Evolutionary conservation across 2,888 invertebrate species (phyloP).

Genomic region (Macaria notata): DNA sequence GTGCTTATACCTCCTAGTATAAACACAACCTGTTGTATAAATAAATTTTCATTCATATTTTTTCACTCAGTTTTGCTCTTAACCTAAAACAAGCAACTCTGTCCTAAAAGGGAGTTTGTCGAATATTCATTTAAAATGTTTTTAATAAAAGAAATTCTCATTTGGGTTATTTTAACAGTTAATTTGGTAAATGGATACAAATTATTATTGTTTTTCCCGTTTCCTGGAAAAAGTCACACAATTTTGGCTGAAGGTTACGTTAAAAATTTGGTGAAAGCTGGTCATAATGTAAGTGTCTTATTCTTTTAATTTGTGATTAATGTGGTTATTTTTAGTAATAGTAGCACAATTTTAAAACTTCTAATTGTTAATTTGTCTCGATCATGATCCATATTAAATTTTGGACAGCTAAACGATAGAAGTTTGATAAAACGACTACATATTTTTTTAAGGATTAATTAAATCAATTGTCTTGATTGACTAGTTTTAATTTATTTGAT

Average conservation of each 20-base stretch:
- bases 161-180: conserved; percentile 7
- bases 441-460: too few species aligned
- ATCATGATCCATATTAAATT: too few species aligned
- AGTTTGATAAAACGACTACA: too few species aligned
- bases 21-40: too few species aligned
- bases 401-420: too few species aligned
- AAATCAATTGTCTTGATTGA: too few species aligned
- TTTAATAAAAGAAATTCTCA: too few species aligned
- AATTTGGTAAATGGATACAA: conserved; percentile 34
- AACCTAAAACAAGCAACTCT: background rate
- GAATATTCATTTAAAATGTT: conserved; percentile 6
- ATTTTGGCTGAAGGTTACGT: conserved; percentile 46
- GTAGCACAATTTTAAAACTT: too few species aligned
- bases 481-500: too few species aligned
- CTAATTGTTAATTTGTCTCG: background rate
- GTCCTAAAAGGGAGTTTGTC: background rate
- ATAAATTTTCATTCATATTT: background rate
- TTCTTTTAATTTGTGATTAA: too few species aligned
- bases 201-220: conserved; percentile 45
- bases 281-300: conserved; percentile 44
- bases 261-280: conserved; percentile 42
- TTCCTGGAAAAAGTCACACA: conserved; percentile 43
- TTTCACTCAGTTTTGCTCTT: conserved; percentile 2
- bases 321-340: too few species aligned
- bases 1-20: too few species aligned